phyloP scores from a whole-genome alignment of 2,113 vertebrate genomes.

The Thymallus thymallus region DNA sequence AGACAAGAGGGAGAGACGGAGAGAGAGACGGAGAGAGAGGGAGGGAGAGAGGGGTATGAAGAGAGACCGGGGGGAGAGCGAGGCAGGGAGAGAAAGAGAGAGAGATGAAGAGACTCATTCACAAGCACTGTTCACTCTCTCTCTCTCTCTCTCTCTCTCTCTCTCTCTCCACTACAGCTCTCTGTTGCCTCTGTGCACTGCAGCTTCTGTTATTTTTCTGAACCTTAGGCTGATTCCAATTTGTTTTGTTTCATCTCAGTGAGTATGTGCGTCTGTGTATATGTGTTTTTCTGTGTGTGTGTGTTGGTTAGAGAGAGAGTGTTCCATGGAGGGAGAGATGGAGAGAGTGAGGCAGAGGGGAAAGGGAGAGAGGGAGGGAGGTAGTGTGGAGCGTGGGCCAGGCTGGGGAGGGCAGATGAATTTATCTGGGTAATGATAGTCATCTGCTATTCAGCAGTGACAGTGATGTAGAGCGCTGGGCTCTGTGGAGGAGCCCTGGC shows the following conservation, averaged over 20 bases:
- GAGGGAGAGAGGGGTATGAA: neutral
- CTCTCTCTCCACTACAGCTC: neutral
- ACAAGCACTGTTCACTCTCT: conserved; percentile 25
- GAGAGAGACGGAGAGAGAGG: conserved; percentile 3
- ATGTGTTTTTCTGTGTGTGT: neutral
- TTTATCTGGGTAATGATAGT: conserved; percentile 74
- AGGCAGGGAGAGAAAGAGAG: neutral
- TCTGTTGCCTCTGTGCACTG: neutral
- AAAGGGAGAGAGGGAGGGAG: neutral
- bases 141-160: neutral
- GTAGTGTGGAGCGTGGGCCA: conserved; percentile 30
- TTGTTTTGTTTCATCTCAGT: too few relatives aligned
- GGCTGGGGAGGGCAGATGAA: conserved; percentile 69
- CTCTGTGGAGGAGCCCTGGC: conserved; percentile 46
- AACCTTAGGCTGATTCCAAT: too few relatives aligned
- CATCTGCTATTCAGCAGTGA: conserved; percentile 63
- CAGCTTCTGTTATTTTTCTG: too few relatives aligned
- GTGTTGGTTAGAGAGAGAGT: neutral
- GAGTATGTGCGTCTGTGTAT: neutral
- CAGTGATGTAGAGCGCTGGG: conserved; percentile 64
- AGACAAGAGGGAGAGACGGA: conserved; percentile 6
- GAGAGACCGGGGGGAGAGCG: conserved; percentile 6
- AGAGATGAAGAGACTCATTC: conserved; percentile 25
- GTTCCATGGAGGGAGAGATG: too few relatives aligned
- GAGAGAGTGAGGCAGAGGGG: neutral